Evolutionary conservation across 1,140 invertebrate genomes (phyloP).

Genomic region (Camponotus vicinus): DNA sequence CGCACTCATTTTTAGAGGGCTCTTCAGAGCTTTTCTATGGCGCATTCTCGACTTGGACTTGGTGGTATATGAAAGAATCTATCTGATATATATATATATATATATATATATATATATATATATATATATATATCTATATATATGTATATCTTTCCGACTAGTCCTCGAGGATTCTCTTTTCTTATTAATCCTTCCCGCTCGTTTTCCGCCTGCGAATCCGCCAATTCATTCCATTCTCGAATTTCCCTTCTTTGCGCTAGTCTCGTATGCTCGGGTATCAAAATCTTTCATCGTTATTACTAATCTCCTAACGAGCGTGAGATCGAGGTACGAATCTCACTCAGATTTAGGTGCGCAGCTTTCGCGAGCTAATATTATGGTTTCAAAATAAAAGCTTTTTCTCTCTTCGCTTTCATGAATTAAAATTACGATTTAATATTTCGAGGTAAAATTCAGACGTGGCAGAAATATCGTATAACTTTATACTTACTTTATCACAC

Average conservation of each 20-base stretch:
- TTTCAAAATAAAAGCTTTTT: neutral
- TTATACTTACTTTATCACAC: neutral
- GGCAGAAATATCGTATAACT: neutral
- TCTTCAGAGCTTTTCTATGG: conserved; percentile 69
- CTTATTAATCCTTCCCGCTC: conserved; percentile 60
- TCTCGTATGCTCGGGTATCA: conserved; percentile 44
- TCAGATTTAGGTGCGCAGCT: conserved; percentile 5
- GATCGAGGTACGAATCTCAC: neutral
- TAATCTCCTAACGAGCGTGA: conserved; percentile 59
- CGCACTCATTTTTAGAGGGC: conserved; percentile 73
- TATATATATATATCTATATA: too few species aligned
- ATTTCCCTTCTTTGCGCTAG: conserved; percentile 27
- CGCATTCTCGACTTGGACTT: conserved; percentile 65
- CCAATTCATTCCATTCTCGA: conserved; percentile 17
- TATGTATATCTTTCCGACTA: neutral
- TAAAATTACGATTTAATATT: conserved; percentile 15
- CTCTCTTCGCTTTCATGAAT: neutral
- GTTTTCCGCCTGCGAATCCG: neutral
- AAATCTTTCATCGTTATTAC: conserved; percentile 44
- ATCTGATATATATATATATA: neutral
- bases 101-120: too few species aligned
- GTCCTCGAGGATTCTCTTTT: conserved; percentile 65
- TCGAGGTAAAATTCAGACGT: neutral
- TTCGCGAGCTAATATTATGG: neutral
- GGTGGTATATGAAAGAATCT: conserved; percentile 67